Percentiles rank a stretch among this genome's conserved stretches.
These are phyloP conservation scores for Gasterosteus aculeatus DNA, from an alignment of 2,113 vertebrate species.

Conservation along the genomic window DNA sequence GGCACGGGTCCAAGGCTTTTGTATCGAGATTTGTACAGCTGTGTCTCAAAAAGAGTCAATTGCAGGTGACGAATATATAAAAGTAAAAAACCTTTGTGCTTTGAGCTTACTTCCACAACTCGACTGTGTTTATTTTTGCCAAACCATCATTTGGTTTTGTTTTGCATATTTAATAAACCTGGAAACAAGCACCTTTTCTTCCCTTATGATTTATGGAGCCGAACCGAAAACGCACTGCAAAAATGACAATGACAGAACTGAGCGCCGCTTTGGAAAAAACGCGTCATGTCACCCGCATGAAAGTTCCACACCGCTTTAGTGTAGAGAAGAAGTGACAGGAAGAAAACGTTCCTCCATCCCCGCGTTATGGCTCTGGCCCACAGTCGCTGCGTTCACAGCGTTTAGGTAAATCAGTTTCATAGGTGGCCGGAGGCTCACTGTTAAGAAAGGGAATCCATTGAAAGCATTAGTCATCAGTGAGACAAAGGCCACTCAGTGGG, in stretches of 20 bases:
- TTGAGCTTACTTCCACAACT: background rate
- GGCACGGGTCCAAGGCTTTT: too few species aligned
- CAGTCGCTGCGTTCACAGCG: background rate
- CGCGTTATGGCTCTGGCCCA: background rate
- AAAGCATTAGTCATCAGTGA: background rate
- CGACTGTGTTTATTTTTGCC: background rate
- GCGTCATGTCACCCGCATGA: background rate
- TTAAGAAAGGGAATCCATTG: background rate
- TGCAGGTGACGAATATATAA: background rate
- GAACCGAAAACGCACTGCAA: background rate
- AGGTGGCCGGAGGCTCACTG: background rate
- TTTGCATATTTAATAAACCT: background rate
- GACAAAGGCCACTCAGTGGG: background rate
- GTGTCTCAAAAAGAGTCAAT: background rate
- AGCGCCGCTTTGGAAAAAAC: background rate
- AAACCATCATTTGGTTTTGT: background rate
- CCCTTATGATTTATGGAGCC: background rate
- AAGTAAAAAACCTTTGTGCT: background rate
- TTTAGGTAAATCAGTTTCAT: background rate
- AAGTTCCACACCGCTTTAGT: background rate
- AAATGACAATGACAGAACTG: background rate
- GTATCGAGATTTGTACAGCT: background rate
- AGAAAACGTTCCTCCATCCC: too few species aligned
- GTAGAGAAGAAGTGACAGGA: background rate
- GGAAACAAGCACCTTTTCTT: background rate